Conservation (phyloP, 2,888 invertebrate species). For the Hirtodrosophila duncani region DNA sequence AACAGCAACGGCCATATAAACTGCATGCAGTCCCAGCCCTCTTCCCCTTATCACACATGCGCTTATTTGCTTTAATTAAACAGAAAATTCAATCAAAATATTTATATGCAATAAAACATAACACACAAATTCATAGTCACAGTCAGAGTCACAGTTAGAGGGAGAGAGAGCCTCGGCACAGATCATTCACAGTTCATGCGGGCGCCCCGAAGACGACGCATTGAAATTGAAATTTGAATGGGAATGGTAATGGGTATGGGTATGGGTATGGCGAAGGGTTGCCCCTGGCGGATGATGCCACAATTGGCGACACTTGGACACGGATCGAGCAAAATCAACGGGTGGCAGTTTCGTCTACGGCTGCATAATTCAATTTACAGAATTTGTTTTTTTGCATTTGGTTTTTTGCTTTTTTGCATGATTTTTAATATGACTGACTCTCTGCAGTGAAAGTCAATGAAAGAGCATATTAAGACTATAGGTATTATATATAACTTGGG, state of each 20-base stretch:
- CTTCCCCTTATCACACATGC: conserved; percentile 39
- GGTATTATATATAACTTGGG: no score
- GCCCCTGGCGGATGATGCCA: conserved; percentile 9
- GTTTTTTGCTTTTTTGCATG: conserved; percentile 40
- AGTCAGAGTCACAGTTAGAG: neutral
- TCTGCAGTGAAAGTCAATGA: no score
- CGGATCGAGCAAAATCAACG: conserved; percentile 48
- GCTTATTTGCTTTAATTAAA: conserved; percentile 69
- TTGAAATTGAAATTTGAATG: conserved; percentile 20
- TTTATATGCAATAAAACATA: conserved; percentile 54
- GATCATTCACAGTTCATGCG: conserved; percentile 48
- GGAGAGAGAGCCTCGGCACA: conserved; percentile 12
- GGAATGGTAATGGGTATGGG: conserved; percentile 1
- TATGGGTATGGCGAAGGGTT: conserved; percentile 5
- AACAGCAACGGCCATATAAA: no score
- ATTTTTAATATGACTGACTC: conserved; percentile 26
- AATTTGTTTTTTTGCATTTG: conserved; percentile 42
- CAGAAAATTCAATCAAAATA: conserved; percentile 72
- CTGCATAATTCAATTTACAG: conserved; percentile 70
- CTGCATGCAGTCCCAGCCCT: no score
- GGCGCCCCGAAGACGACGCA: conserved; percentile 62
- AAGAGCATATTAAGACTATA: no score
- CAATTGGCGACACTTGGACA: conserved; percentile 61
- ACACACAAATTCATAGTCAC: conserved; percentile 28
- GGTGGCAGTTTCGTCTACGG: conserved; percentile 30